Evolutionary conservation across 2,888 invertebrate genomes (phyloP).

Genomic region (Itoplectis maculator): DNA sequence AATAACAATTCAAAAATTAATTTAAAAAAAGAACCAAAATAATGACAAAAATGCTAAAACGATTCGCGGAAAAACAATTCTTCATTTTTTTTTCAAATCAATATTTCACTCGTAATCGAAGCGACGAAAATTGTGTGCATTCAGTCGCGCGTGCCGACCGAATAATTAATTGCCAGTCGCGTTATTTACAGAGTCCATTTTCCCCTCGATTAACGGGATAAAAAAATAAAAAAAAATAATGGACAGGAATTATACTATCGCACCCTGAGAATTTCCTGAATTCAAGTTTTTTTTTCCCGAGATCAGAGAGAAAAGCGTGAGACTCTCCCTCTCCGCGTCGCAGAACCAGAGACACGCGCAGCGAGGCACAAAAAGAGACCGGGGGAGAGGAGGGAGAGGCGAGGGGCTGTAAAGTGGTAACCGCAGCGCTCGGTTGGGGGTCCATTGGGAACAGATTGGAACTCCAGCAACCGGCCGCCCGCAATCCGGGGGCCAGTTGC

Average conservation of each 20-base stretch:
- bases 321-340: no score
- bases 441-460: constrained; percentile 81
- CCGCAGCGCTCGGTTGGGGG: constrained; percentile 77
- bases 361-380: constrained; percentile 28
- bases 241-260: background rate
- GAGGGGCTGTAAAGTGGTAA: constrained; percentile 80
- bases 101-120: background rate
- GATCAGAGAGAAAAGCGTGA: no score
- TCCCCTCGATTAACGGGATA: background rate
- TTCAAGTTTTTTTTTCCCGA: background rate
- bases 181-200: background rate
- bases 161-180: background rate
- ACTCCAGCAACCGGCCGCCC: constrained; percentile 69
- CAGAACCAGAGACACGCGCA: background rate
- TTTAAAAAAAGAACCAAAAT: no score
- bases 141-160: no score
- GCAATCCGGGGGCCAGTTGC: constrained; percentile 36
- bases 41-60: no score
- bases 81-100: no score
- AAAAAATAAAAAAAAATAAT: background rate
- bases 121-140: no score
- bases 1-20: no score
- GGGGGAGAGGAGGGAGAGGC: constrained; percentile 49
- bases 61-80: no score
- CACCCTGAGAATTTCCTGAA: background rate